Base-by-base conservation (phyloP, 2,797 vertebrate genomes). In the Dendrocincla fuliginosa region DNA sequence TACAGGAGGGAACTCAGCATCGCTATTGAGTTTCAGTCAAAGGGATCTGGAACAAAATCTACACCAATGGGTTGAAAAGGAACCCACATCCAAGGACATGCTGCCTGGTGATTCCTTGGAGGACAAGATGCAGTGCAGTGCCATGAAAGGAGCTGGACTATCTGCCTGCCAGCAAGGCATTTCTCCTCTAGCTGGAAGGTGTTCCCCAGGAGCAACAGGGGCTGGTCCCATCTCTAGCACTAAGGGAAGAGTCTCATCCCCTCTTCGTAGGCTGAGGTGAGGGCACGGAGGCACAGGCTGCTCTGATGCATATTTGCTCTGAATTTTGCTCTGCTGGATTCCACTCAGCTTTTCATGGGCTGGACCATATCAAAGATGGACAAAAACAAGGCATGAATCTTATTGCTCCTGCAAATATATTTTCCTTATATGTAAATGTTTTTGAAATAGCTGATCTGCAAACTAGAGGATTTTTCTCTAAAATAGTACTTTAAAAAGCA, bases 121-220 rank as follows among this genome's bases (percentile, higher is more conserved):
- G 42, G 49, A 35, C 0, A 14, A 33, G 37, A 19, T 13, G n/a
- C 35, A 39, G 10, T 37, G 35, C 25, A 32, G 41, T 32, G 63
- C 33, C 0, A 1, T 17, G 35, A 39, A 15, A 53, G 55, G 49
- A 70, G 28, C 2, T 0, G 0, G 35, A 47, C 23, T 13, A n/a
- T 27, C 35, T 52, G 5, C 11, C 28, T 70, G 32, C 52, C 11
- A 2, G 14, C 5, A 10, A 78, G 41, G 30, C 12, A 30, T 25
- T 81, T 49, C 71, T 74, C 14, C 59, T 63, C 30, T 24, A 3
- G 8, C 57, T 46, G 32, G 41, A 74, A 56, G 30, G 20, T 5
- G 11, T 14, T 69, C 20, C 22, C 44, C 9, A 8, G 8, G 30
- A 68, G 35, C 24, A 73, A 1, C 11, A 5, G 4, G 25, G 42